Evolutionary conservation across 2,797 vertebrate genomes (phyloP), one percentile per base, ranked within the genome.

Genomic region (Zalophus californianus): DNA sequence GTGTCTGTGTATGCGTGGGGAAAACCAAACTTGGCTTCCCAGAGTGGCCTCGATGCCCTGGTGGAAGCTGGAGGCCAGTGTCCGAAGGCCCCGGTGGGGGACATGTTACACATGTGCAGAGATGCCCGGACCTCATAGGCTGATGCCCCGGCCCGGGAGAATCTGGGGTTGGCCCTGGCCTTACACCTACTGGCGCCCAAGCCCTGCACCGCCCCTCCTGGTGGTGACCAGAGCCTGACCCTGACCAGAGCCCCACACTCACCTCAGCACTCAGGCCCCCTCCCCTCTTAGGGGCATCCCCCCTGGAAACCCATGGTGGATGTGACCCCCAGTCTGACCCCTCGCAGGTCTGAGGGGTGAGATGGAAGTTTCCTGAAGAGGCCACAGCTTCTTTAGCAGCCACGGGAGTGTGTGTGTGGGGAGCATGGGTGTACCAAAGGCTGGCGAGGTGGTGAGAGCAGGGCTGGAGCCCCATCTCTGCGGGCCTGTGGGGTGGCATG

Each of bases 361-460:
- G 38, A 20, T 7, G 32, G 52, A 20, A 23, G 6, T 0, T 83
- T 75, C 44, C 70, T 27, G 25, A 64, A 73, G 44, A 38, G 84
- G 64, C 50, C 0, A 2, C 62, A 62, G 38, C 11, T n/a, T 54
- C 27, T 62, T 20, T 0, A 25, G 88, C 64, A 44, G 91, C 18
- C 62, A 7, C 0, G 1, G 25, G 20, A 13, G 56, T 1, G 9
- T 18, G 38, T 0, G 15, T 11, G 56, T 50, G 27, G 35, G 64
- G 80, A n/a, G 2, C 0, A 0, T 23, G 25, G 48, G 27, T 52
- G n/a, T 14, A 14, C 13, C 2, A 1, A 2, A 18, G 29, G 75
- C 27, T 41, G n/a, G 44, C 48, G 90, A 73, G 27, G 10, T 13
- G 11, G 50, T 1, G 54, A 68, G 64, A 29, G 21, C 48, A 18